Percentiles rank a stretch among this genome's conserved stretches.
These are phyloP conservation scores for Andricus curvator DNA, from an alignment of 2,888 invertebrate species.

Conservation along the genomic window DNA sequence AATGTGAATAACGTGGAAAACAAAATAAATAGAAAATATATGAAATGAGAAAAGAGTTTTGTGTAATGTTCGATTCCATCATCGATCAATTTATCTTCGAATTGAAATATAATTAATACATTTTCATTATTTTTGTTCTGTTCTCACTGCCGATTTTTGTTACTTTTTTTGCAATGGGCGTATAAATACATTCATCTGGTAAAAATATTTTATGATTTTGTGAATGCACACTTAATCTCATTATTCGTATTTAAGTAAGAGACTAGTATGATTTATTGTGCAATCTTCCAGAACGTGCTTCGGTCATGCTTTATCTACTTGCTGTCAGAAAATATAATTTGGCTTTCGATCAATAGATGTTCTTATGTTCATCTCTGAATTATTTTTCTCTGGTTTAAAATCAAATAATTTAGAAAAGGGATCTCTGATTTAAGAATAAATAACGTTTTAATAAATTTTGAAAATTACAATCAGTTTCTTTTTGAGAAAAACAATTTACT, in stretches of 20 bases:
- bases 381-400: neutral
- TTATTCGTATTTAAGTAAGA: slow-evolving; percentile 9
- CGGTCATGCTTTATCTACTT: slow-evolving; percentile 9
- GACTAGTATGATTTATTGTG: slow-evolving; percentile 4
- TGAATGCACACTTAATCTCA: neutral
- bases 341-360: neutral
- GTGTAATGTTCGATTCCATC: neutral
- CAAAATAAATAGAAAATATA: neutral
- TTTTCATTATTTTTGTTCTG: neutral
- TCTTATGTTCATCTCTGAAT: neutral
- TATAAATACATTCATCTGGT: neutral
- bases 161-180: neutral
- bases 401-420: neutral
- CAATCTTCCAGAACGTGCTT: slow-evolving; percentile 21
- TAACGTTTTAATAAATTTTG: no score
- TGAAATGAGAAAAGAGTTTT: neutral
- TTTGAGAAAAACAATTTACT: no score
- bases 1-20: neutral
- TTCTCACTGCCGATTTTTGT: neutral
- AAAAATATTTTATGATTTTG: slow-evolving; percentile 6
- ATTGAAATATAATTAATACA: slow-evolving; percentile 10
- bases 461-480: no score
- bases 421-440: no score
- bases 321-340: slow-evolving; percentile 8
- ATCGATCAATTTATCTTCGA: neutral